Evolutionary conservation across 2,888 invertebrate species (phyloP).

Genomic region (Drosophila nigritarsus): DNA sequence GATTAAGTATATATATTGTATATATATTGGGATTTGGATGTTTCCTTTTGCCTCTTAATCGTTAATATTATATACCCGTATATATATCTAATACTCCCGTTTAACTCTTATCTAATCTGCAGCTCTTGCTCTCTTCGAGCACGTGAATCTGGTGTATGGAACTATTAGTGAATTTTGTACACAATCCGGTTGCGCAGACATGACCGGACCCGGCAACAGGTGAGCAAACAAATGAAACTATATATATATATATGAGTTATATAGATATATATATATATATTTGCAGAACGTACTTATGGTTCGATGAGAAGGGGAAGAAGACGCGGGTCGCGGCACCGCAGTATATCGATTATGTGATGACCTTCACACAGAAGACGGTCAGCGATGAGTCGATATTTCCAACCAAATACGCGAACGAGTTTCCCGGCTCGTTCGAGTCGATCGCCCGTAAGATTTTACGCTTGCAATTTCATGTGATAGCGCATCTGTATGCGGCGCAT

Average conservation of each 20-base stretch:
- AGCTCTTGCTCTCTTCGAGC: constrained; percentile 99
- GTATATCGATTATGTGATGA: constrained; percentile 99
- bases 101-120: constrained; percentile 80
- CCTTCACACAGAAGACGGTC: constrained; percentile 98
- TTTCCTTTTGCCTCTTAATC: background rate
- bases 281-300: constrained; percentile 97
- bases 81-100: background rate
- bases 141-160: constrained; percentile 99
- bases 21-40: background rate
- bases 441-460: constrained; percentile 98
- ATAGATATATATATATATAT: background rate
- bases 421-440: constrained; percentile 96
- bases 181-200: constrained; percentile 96
- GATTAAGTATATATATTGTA: background rate
- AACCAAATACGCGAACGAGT: constrained; percentile 98
- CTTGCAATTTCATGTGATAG: constrained; percentile 98
- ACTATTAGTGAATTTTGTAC: constrained; percentile 99
- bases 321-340: constrained; percentile 98
- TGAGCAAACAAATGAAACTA: constrained; percentile 83
- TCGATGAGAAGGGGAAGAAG: constrained; percentile 99
- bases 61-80: background rate
- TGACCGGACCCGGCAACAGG: constrained; percentile 98
- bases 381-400: constrained; percentile 98
- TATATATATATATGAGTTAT: background rate
- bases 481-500: constrained; percentile 99